phyloP scores from a whole-genome alignment of 2,888 invertebrate species.

The Choreutis nemorana region DNA sequence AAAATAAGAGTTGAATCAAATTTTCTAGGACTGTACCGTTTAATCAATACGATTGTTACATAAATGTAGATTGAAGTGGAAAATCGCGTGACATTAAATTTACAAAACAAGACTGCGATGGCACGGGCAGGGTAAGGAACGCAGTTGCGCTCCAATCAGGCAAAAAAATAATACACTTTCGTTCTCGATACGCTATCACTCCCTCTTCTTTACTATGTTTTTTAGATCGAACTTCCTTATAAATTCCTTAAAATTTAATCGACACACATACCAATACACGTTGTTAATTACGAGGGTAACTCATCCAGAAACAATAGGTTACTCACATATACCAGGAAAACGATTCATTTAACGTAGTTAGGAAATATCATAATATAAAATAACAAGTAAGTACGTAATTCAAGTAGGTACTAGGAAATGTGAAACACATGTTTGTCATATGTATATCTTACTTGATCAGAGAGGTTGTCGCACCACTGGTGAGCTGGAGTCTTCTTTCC shows the following conservation, averaged over 20 bases:
- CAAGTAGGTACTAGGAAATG: constrained; percentile 3
- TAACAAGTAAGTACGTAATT: constrained; percentile 3
- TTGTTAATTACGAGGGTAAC: too few species aligned
- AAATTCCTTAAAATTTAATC: too few species aligned
- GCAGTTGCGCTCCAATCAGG: constrained; percentile 21
- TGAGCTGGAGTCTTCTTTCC: constrained; percentile 64
- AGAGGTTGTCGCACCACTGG: constrained; percentile 67
- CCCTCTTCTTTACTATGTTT: too few species aligned
- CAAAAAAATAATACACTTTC: constrained; percentile 27
- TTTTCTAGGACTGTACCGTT: constrained; percentile 7
- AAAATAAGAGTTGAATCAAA: constrained; percentile 3
- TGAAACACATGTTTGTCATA: neutral
- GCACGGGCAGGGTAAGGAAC: constrained; percentile 28
- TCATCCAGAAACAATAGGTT: too few species aligned
- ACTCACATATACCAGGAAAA: too few species aligned
- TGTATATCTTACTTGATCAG: constrained; percentile 68
- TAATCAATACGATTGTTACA: constrained; percentile 25
- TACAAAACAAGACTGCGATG: constrained; percentile 35
- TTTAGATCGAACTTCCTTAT: too few species aligned
- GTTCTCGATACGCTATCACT: too few species aligned
- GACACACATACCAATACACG: too few species aligned
- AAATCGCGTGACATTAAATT: constrained; percentile 30
- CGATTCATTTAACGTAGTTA: constrained; percentile 6
- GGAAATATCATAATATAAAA: constrained; percentile 5
- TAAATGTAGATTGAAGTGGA: constrained; percentile 10